Evolutionary conservation across 2,113 vertebrate species (phyloP).

Genomic region (Chloebia gouldiae): DNA sequence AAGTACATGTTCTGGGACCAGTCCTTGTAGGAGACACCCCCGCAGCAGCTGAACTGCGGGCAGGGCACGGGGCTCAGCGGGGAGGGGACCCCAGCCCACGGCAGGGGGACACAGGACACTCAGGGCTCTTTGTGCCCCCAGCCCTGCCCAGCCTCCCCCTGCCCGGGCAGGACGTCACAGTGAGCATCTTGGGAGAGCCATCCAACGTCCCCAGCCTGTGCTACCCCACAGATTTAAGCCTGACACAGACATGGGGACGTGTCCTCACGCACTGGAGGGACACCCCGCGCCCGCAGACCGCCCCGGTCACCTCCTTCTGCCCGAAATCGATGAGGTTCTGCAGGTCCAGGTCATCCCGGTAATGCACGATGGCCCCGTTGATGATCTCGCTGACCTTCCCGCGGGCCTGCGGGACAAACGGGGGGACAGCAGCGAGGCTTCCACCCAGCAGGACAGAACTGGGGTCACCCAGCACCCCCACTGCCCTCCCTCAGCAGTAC

Average conservation of each 20-base stretch:
- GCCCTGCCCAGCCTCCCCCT: neutral
- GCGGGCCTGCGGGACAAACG: neutral
- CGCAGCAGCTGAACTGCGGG: neutral
- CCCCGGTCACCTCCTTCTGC: neutral
- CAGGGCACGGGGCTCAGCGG: neutral
- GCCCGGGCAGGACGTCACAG: accelerated
- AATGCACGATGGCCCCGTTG: conserved; percentile 13
- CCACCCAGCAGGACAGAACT: neutral
- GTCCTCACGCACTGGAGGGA: neutral
- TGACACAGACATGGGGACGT: neutral
- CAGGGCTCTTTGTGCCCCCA: neutral
- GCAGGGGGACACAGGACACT: neutral
- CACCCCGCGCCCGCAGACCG: neutral
- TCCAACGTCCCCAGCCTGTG: accelerated
- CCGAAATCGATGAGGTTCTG: conserved; percentile 6
- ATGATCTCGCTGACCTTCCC: conserved; percentile 4
- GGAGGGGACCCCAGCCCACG: neutral
- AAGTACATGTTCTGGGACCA: conserved; percentile 34
- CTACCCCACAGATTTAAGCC: neutral
- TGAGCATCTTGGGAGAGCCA: accelerated
- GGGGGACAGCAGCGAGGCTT: neutral
- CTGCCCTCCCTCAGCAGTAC: conserved; percentile 41
- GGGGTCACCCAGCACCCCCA: neutral
- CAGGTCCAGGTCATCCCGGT: neutral
- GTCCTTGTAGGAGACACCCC: conserved; percentile 3